Conservation (phyloP, 2,888 invertebrate genomes). For the Chrysomela aeneicollis region DNA sequence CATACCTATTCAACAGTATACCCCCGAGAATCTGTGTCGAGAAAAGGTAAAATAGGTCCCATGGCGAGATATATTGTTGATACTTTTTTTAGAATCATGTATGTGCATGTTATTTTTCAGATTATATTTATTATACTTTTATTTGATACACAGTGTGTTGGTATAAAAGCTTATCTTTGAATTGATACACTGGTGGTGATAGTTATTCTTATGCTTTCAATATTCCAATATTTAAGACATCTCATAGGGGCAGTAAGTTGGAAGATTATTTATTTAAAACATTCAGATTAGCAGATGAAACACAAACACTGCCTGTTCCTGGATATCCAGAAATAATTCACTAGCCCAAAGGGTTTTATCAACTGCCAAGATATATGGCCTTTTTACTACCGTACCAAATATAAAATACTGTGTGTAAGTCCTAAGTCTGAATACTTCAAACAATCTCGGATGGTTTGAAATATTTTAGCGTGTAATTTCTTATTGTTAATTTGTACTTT, state of each 20-base stretch:
- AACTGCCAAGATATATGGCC: slow-evolving; percentile 46
- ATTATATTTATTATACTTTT: slow-evolving; percentile 44
- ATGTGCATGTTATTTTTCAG: slow-evolving; percentile 41
- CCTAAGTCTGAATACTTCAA: slow-evolving; percentile 12
- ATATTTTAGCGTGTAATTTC: slow-evolving; percentile 16
- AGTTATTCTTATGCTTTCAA: slow-evolving; percentile 25
- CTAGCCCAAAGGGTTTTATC: slow-evolving; percentile 40
- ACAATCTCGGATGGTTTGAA: slow-evolving; percentile 7
- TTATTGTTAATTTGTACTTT: slow-evolving; percentile 23
- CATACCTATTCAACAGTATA: no score
- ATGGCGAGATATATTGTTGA: slow-evolving; percentile 31
- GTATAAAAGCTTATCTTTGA: neutral
- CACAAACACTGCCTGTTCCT: neutral
- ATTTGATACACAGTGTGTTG: slow-evolving; percentile 31
- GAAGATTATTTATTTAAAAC: slow-evolving; percentile 36
- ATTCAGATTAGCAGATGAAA: slow-evolving; percentile 22
- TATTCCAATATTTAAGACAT: slow-evolving; percentile 5
- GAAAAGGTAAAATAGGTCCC: slow-evolving; percentile 18
- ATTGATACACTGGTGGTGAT: slow-evolving; percentile 18
- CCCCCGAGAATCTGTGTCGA: no score
- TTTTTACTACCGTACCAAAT: slow-evolving; percentile 38
- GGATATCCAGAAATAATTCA: slow-evolving; percentile 23
- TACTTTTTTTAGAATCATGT: slow-evolving; percentile 38
- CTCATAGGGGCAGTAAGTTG: neutral
- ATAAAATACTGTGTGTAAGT: slow-evolving; percentile 17